Base-by-base conservation (phyloP, 2,797 vertebrate genomes). In the Peromyscus aztecus region DNA sequence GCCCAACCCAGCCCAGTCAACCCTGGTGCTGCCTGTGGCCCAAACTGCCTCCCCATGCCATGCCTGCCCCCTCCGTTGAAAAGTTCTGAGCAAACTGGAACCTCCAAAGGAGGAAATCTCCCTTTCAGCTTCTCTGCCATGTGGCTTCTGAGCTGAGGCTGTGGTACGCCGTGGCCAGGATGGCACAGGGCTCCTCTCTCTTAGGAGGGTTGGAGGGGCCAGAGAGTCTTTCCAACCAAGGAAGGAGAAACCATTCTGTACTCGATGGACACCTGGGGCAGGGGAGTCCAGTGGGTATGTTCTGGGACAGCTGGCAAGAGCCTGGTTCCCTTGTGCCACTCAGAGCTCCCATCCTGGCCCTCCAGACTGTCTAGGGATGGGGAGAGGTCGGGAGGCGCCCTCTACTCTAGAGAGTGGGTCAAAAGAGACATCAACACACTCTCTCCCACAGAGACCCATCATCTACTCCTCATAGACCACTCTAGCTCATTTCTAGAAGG, bases 361-460 rank as follows among this genome's bases (percentile, higher is more conserved):
- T 11, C 1, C 1, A 10, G 46, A 29, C 82, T 49, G 1, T 0
- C 9, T 1, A 37, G n/a, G 49, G 78, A 13, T 0, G 37, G 49
- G 43, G 6, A 52, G 12, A 29, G 46, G 27, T 67, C 31, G 14
- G 2, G 13, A 43, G 81, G 27, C 0, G 0, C 4, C 40, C 27
- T 67, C 82, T 85, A 17, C 11, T 65, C 82, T 23, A 11, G 61
- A 57, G 29, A 43, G 81, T 6, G 29, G 17, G 8, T 80, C 6
- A 0, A 31, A 61, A 61, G 76, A 31, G 27, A 55, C 24, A 46
- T 23, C 59, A 14, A 10, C 2, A 3, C 0, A 1, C 77, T 71
- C 55, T 24, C 37, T 23, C 37, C 14, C 29, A 14, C 24, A 77
- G 87, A 52, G 63, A 24, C 21, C 65, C 31, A 16, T 67, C 1